Evolutionary conservation across 2,113 vertebrate species (phyloP).

Genomic region (Ceratotherium simum): DNA sequence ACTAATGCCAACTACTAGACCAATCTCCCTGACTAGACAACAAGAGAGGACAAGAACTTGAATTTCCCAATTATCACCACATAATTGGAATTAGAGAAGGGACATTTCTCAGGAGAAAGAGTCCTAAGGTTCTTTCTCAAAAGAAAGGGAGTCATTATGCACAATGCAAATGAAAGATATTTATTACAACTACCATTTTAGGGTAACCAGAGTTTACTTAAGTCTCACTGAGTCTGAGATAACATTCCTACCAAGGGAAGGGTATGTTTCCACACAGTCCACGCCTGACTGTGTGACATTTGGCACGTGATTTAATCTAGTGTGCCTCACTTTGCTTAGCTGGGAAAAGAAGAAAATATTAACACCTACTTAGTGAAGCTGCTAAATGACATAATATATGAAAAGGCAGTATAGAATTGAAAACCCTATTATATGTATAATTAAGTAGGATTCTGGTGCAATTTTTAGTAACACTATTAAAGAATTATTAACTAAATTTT

Average conservation of each 20-base stretch:
- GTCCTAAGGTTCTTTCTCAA: not conserved
- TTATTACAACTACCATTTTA: not conserved
- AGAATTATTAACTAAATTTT: not conserved
- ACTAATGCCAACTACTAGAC: not conserved
- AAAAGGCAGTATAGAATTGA: not conserved
- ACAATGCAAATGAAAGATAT: not conserved
- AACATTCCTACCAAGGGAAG: not conserved
- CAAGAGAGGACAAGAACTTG: not conserved
- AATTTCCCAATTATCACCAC: not conserved
- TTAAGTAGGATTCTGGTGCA: not conserved
- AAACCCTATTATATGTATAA: not conserved
- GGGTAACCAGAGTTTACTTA: not conserved
- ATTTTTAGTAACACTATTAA: not conserved
- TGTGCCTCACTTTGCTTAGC: not conserved
- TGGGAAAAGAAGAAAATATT: not conserved
- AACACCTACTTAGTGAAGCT: not conserved
- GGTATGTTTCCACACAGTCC: not conserved
- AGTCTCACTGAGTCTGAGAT: not conserved
- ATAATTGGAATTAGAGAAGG: not conserved
- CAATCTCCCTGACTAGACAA: not conserved
- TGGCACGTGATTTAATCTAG: not conserved
- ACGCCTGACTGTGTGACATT: not conserved
- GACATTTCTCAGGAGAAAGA: not conserved
- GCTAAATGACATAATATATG: not conserved
- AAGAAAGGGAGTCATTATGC: not conserved